Percentiles rank a stretch among this genome's conserved stretches.
These are phyloP conservation scores for Catharus fuscescens DNA, from an alignment of 2,113 vertebrate species.

Conservation along the genomic window DNA sequence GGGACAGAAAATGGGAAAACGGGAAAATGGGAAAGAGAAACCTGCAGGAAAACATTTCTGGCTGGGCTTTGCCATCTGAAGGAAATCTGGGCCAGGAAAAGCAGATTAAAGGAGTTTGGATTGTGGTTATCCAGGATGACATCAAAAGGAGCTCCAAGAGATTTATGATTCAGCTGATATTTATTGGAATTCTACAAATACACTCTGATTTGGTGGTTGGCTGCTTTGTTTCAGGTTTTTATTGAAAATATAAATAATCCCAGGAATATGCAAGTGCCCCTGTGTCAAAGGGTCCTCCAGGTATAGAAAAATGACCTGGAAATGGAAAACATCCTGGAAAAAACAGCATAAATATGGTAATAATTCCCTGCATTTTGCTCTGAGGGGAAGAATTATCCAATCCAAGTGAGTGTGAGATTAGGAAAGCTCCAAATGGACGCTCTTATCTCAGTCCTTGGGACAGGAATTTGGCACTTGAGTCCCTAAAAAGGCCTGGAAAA, in stretches of 20 bases:
- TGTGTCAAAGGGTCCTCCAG: not conserved
- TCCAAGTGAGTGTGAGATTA: not conserved
- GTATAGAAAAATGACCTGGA: not conserved
- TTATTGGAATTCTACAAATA: not conserved
- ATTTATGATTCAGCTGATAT: not conserved
- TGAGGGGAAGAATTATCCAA: not conserved
- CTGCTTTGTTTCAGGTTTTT: not conserved
- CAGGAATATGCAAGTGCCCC: rapidly evolving
- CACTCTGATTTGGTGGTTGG: not conserved
- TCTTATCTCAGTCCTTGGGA: not conserved
- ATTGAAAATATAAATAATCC: too few species aligned
- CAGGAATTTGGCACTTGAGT: not conserved
- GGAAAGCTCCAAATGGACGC: not conserved
- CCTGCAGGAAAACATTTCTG: not conserved
- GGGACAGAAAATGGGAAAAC: too few species aligned
- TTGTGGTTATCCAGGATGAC: not conserved
- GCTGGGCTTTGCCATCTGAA: not conserved
- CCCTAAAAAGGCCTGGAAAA: conserved; percentile 1
- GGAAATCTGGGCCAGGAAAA: not conserved
- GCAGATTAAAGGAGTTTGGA: not conserved
- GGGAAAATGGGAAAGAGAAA: not conserved
- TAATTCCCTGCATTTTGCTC: not conserved
- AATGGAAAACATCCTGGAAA: not conserved
- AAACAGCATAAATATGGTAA: not conserved
- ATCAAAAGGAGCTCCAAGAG: not conserved